Base-by-base conservation (phyloP, 2,888 invertebrate genomes). In the Mythimna ferrago region DNA sequence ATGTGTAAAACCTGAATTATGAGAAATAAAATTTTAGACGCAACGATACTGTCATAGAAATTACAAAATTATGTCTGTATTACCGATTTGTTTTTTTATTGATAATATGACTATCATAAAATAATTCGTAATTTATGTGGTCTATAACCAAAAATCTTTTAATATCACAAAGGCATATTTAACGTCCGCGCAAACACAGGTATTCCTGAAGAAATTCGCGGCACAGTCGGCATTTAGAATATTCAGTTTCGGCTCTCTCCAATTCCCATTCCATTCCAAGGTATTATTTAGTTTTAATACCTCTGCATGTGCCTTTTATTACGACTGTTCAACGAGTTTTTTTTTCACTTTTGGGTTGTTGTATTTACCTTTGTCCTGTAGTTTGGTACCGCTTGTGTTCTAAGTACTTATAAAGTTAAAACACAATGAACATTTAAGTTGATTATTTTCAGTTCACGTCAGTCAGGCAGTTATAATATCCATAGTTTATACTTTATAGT, bases 201-300 rank as follows among this genome's bases (percentile, higher is more conserved):
- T 85, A 82, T 85, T 78, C 26, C 73, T 61, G 67, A 54, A 72
- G 76, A 85, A 80, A 85, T 85, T 78, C 67, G 14, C 57, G 58
- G 73, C 41, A 56, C 70, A 60, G 41, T 73, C 63, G 77, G 84
- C 63, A 81, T 85, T 78, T 84, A 58, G 83, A 84, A 86, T 76
- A 86, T 84, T 85, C 83, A 73, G 81, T 79, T 79, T 81, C 70
- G 67, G 73, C 64, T 71, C 75, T 77, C 71, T 76, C 70, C 66
- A 68, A 73, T 76, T 78, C 67, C 67, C 73, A 71, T 84, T 80
- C 67, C 71, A 73, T 82, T 80, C 63, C 73, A 38, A 57, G 53
- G 66, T 73, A 78, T 78, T 84, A 82, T 78, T 78, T 76, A 85
- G 82, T 82, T 79, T 82, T 74, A 78, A 75, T 81, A 73, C 83